Conservation (phyloP, 2,888 invertebrate species). For the Coelinius sp. region DNA sequence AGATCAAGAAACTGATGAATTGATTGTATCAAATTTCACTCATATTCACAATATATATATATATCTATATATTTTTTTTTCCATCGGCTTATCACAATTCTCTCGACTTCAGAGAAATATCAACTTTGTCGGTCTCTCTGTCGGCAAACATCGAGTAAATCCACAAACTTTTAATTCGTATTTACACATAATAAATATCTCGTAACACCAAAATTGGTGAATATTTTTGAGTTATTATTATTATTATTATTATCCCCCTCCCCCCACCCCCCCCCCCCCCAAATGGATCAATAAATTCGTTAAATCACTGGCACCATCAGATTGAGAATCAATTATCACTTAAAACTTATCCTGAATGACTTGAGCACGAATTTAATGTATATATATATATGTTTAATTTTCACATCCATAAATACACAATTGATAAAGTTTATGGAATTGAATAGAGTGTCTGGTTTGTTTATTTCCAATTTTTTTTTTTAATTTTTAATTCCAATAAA, state of each 20-base stretch:
- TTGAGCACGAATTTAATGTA: background rate
- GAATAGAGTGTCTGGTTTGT: background rate
- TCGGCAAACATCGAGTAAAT: background rate
- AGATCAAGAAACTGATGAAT: background rate
- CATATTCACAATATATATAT: background rate
- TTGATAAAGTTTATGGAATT: background rate
- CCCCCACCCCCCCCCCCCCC: background rate
- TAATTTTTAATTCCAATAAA: too few relatives aligned
- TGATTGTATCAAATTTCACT: constrained; percentile 2
- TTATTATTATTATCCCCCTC: too few relatives aligned
- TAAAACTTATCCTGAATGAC: background rate
- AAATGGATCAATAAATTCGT: background rate
- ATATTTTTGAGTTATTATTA: background rate
- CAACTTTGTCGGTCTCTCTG: background rate
- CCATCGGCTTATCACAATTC: background rate
- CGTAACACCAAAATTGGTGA: background rate
- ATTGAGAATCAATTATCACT: background rate
- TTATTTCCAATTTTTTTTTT: background rate
- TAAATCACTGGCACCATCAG: constrained; percentile 7
- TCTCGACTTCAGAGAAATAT: background rate
- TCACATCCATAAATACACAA: background rate
- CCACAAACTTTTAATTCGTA: background rate
- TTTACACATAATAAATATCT: background rate
- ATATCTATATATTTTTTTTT: too few relatives aligned
- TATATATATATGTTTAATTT: background rate